These are phyloP conservation scores for Alentia gelatinosa DNA, from an alignment of 2,888 invertebrate genomes.

Conservation along the genomic window DNA sequence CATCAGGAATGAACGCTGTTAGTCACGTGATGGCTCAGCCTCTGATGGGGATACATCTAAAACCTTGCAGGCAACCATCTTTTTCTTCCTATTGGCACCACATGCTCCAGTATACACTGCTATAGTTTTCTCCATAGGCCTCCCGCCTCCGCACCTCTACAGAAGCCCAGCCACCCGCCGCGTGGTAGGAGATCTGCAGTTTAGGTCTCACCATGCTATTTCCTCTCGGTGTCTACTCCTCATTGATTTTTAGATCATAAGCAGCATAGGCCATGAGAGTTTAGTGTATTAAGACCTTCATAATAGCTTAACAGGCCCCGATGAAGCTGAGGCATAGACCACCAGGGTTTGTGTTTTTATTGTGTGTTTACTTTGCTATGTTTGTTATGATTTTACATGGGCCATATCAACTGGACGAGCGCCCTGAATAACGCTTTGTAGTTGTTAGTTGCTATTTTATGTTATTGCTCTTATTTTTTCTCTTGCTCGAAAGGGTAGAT, in stretches of 20 bases:
- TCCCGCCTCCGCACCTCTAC: too few relatives aligned
- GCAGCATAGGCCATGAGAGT: slow-evolving; percentile 13
- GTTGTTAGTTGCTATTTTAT: slow-evolving; percentile 9
- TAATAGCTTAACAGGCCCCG: not conserved
- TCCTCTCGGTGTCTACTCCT: too few relatives aligned
- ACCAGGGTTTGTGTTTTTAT: slow-evolving; percentile 18
- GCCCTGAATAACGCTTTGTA: not conserved
- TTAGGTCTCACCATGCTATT: too few relatives aligned
- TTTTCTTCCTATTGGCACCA: too few relatives aligned
- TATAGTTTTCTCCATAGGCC: too few relatives aligned
- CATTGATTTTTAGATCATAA: not conserved
- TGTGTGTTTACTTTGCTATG: slow-evolving; percentile 39
- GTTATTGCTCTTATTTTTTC: slow-evolving; percentile 16
- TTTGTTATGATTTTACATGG: slow-evolving; percentile 42
- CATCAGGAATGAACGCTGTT: too few relatives aligned
- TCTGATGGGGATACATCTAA: too few relatives aligned
- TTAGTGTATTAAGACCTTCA: slow-evolving; percentile 12
- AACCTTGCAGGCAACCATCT: too few relatives aligned
- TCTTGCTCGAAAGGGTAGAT: slow-evolving; percentile 48
- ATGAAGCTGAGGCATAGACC: slow-evolving; percentile 29
- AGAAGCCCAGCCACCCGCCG: too few relatives aligned
- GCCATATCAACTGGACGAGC: not conserved
- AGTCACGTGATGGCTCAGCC: too few relatives aligned
- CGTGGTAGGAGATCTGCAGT: too few relatives aligned
- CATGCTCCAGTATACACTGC: too few relatives aligned